Evolutionary conservation across 1,140 invertebrate genomes (phyloP).

Genomic region (Brachionus paranguensis): DNA sequence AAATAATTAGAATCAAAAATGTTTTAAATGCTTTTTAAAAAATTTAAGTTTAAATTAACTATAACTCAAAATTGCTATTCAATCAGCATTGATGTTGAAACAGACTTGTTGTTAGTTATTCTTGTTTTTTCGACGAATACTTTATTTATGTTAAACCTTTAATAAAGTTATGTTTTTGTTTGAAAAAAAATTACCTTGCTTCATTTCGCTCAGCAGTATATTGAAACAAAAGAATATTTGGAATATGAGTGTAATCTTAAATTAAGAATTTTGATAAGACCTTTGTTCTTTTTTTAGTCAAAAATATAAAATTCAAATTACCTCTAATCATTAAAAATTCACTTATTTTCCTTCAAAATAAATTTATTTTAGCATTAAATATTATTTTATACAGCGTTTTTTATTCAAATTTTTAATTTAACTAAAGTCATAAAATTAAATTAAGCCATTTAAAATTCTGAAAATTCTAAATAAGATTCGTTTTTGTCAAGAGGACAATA

Average conservation of each 20-base stretch:
- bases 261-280: not conserved
- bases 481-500: too few relatives aligned
- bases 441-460: too few relatives aligned
- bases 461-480: too few relatives aligned
- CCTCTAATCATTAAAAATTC: conserved; percentile 38
- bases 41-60: not conserved
- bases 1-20: not conserved
- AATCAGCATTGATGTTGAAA: not conserved
- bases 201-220: conserved; percentile 33
- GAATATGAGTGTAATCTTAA: conserved; percentile 25
- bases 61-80: not conserved
- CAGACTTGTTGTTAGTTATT: not conserved
- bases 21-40: not conserved
- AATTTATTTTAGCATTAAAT: not conserved
- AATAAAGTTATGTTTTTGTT: not conserved
- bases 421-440: too few relatives aligned
- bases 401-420: not conserved
- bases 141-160: not conserved
- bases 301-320: not conserved
- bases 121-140: conserved; percentile 17
- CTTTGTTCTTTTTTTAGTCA: too few relatives aligned
- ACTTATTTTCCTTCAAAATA: conserved; percentile 30
- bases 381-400: not conserved
- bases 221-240: conserved; percentile 25
- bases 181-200: not conserved